Evolutionary conservation across 1,140 invertebrate genomes (phyloP).

Genomic region (Mya arenaria): DNA sequence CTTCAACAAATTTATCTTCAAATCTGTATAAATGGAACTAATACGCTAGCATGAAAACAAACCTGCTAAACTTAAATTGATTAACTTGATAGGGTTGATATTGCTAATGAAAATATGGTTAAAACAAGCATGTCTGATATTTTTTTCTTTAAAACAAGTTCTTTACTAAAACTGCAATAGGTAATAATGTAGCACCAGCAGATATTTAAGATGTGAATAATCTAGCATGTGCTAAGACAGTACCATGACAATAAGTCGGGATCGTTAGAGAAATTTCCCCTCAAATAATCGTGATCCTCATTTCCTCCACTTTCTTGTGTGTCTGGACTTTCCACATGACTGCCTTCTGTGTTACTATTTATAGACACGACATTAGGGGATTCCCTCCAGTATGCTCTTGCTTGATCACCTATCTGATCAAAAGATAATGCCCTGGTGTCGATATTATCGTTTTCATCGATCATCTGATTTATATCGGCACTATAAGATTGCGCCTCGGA

Average conservation of each 20-base stretch:
- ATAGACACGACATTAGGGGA: background rate
- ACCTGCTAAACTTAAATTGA: too few relatives aligned
- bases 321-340: background rate
- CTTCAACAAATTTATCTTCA: too few relatives aligned
- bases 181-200: too few relatives aligned
- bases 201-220: too few relatives aligned
- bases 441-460: slow-evolving; percentile 34
- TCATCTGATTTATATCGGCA: slow-evolving; percentile 11
- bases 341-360: background rate
- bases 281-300: slow-evolving; percentile 19
- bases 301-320: background rate
- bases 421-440: slow-evolving; percentile 13
- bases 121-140: too few relatives aligned
- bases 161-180: too few relatives aligned
- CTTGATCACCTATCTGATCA: background rate
- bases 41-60: too few relatives aligned
- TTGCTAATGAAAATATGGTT: too few relatives aligned
- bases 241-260: slow-evolving; percentile 32
- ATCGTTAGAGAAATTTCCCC: slow-evolving; percentile 27
- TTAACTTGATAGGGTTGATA: too few relatives aligned
- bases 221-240: slow-evolving; percentile 38
- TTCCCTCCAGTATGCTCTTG: slow-evolving; percentile 16
- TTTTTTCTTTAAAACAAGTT: too few relatives aligned
- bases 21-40: too few relatives aligned
- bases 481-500: slow-evolving; percentile 24